These are phyloP conservation scores for Dryobota labecula DNA, from an alignment of 2,888 invertebrate species.

Conservation along the genomic window DNA sequence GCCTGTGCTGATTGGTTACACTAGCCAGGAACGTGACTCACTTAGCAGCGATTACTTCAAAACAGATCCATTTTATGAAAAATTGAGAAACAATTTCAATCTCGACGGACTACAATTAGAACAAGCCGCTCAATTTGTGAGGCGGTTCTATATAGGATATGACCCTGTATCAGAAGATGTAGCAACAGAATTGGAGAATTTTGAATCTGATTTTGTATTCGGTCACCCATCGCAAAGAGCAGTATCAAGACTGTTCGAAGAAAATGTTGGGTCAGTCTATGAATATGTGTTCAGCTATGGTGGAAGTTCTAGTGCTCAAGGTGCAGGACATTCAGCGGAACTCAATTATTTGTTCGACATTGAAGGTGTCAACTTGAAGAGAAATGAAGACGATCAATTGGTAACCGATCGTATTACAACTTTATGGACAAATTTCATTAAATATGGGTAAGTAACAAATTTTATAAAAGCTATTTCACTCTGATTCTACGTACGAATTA, in stretches of 20 bases:
- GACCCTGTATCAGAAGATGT: slow-evolving; percentile 73
- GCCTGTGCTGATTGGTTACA: slow-evolving; percentile 83
- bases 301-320: slow-evolving; percentile 69
- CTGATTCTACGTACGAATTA: too few relatives aligned
- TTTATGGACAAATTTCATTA: slow-evolving; percentile 85
- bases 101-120: slow-evolving; percentile 74
- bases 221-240: slow-evolving; percentile 83
- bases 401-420: slow-evolving; percentile 78
- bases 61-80: slow-evolving; percentile 79
- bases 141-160: slow-evolving; percentile 85
- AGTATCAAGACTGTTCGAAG: slow-evolving; percentile 75
- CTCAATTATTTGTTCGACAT: slow-evolving; percentile 80
- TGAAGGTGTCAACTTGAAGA: slow-evolving; percentile 47
- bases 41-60: slow-evolving; percentile 74
- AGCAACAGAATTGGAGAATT: slow-evolving; percentile 73
- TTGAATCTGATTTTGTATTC: slow-evolving; percentile 82
- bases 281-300: slow-evolving; percentile 82
- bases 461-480: neutral
- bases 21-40: slow-evolving; percentile 74
- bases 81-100: slow-evolving; percentile 78
- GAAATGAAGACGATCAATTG: slow-evolving; percentile 73
- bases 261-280: slow-evolving; percentile 80
- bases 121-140: slow-evolving; percentile 74
- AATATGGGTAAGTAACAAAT: slow-evolving; percentile 79
- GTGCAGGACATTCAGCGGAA: slow-evolving; percentile 80